These are phyloP conservation scores for Hydriomena furcata DNA, from an alignment of 2,888 invertebrate genomes.

Conservation along the genomic window DNA sequence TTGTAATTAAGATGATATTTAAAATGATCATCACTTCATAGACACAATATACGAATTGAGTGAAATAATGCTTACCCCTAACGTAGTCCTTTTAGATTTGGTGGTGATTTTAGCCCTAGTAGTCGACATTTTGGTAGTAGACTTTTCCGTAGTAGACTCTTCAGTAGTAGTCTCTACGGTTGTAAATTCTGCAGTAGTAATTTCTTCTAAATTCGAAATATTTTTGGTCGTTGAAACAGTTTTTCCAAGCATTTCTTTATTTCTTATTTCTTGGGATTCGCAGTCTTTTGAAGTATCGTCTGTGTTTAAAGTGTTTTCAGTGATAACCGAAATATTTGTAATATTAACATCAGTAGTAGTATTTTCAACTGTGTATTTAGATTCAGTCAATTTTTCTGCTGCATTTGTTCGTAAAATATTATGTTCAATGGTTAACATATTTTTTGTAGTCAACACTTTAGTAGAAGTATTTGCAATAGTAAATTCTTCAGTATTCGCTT, in stretches of 20 bases:
- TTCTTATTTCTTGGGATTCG: neutral
- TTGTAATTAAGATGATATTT: too few species aligned
- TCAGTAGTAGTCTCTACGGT: neutral
- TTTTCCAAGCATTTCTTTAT: neutral
- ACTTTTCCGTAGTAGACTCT: neutral
- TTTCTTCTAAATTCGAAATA: too few species aligned
- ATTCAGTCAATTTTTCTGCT: neutral
- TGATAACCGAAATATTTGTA: neutral
- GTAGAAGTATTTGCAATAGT: neutral
- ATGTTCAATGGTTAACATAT: neutral
- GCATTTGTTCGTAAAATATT: neutral
- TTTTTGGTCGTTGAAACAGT: too few species aligned
- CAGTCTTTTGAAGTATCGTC: too few species aligned
- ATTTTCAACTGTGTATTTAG: neutral
- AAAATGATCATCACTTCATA: too few species aligned
- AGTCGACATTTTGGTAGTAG: conserved; percentile 2
- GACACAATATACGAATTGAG: too few species aligned
- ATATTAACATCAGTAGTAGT: neutral
- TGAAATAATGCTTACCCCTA: conserved; percentile 44
- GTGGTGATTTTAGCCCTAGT: neutral
- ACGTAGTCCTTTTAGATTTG: conserved; percentile 36
- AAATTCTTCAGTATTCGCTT: too few species aligned
- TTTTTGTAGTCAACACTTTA: too few species aligned
- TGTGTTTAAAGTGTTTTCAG: neutral
- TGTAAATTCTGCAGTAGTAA: neutral